Evolutionary conservation across 92 coral and sea anemone species (phyloP).

Genomic region (Porites rus): DNA sequence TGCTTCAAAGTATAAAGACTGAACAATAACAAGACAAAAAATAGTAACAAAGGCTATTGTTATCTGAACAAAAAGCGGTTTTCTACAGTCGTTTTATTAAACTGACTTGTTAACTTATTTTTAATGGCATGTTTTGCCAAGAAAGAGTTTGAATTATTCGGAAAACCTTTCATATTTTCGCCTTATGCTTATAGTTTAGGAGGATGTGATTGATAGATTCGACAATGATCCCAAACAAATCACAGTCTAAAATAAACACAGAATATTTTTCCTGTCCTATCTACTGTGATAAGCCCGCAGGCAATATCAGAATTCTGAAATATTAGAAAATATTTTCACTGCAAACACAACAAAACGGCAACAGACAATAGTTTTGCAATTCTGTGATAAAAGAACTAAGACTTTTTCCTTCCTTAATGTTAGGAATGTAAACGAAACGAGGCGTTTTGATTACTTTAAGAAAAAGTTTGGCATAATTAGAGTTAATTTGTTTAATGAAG

Average conservation of each 20-base stretch:
- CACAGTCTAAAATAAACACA: background rate
- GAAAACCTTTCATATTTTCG: background rate
- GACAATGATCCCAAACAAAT: slow-evolving; percentile 14
- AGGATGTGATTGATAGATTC: slow-evolving; percentile 13
- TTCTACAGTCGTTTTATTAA: slow-evolving; percentile 7
- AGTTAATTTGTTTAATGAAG: slow-evolving; percentile 40
- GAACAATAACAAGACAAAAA: slow-evolving; percentile 30
- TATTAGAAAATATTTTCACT: background rate
- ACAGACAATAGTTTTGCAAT: background rate
- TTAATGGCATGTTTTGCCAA: background rate
- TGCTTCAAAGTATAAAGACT: background rate
- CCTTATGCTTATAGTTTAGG: background rate
- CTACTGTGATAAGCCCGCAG: background rate
- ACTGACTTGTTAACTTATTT: background rate
- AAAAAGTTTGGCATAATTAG: slow-evolving; percentile 32
- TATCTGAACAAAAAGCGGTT: slow-evolving; percentile 12
- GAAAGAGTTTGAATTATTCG: background rate
- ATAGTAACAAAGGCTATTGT: slow-evolving; percentile 1
- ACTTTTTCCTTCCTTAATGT: slow-evolving; percentile 14
- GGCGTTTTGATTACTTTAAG: slow-evolving; percentile 29
- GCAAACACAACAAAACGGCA: background rate
- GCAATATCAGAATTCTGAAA: background rate
- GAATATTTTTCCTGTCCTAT: background rate
- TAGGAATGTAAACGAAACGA: slow-evolving; percentile 31
- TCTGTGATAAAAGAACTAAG: background rate